Base-by-base conservation (phyloP, 2,113 vertebrate genomes). In the Oenanthe melanoleuca region DNA sequence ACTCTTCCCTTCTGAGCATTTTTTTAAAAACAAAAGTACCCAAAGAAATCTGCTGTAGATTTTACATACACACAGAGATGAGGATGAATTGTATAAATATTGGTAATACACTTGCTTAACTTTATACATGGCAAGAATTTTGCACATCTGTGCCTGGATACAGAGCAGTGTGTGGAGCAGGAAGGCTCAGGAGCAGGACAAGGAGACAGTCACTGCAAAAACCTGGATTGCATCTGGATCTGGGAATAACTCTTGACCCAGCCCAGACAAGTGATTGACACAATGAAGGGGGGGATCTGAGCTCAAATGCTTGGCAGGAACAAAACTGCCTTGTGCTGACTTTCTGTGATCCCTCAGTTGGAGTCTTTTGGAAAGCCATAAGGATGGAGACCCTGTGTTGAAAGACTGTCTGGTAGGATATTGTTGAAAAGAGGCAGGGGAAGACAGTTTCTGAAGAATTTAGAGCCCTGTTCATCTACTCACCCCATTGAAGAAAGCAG, bases 401-500 rank as follows among this genome's bases (percentile, higher is more conserved):
- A 95, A 95, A 94, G 97, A 94, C 93, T 94, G 95, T 96, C 91
- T 77, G 96, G 80, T 96, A 91, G 96, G 97, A 97, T 97, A 96
- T 93, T 96, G 96, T 95, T 95, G 71, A 49, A 60, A 85, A 70
- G 71, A 82, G 57, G 71, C 80, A 80, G 74, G 71, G 88, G 83
- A 95, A 92, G 74, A 95, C 59, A 47, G 45, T 57, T 97, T 65
- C 84, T 96, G 94, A 92, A 88, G 97, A 96, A 94, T 95, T 94
- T 60, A 37, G 88, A 89, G 94, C 91, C 93, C 92, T 91, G 92
- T 89, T 96, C 96, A 97, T 97, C 88, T 91, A 6, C 87, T 94
- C 89, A 96, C 53, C 37, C 91, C 92, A 80, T 90, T 98, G 97
- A 98, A 98, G 98, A 95, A 97, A 96, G 89, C 95, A 98, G 97